A percentile compares a stretch with the other conserved stretches of the same genome.
Conservation (phyloP, 2,797 vertebrate species). For the Podarcis lilfordi region DNA sequence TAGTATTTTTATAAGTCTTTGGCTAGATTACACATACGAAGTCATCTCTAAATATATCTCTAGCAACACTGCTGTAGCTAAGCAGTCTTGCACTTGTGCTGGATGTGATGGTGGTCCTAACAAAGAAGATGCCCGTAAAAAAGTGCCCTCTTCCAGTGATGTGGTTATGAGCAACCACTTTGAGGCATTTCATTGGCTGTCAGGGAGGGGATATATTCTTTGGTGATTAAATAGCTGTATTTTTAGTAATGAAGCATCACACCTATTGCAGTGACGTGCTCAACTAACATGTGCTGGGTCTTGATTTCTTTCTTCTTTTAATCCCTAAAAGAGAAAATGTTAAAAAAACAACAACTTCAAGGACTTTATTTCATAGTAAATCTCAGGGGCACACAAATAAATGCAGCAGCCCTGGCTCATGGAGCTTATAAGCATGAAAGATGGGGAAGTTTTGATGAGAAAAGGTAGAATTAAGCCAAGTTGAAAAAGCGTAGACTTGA, state of each 20-base stretch:
- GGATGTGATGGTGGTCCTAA: background rate
- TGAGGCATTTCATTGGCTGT: background rate
- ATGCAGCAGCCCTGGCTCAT: background rate
- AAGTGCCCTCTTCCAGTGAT: background rate
- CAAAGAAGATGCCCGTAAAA: background rate
- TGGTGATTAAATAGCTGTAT: background rate
- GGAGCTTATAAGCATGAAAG: background rate
- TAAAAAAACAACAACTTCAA: background rate
- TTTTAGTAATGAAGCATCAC: background rate
- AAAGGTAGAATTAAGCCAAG: background rate
- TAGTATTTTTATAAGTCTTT: background rate
- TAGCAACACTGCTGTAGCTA: background rate
- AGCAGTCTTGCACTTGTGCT: constrained; percentile 6
- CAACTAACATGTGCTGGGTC: background rate
- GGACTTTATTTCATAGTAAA: background rate
- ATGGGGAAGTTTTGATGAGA: background rate
- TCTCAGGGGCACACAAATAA: too few species aligned
- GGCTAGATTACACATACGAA: background rate
- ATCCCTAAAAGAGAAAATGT: background rate
- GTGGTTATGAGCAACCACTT: constrained; percentile 22
- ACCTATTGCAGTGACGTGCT: background rate
- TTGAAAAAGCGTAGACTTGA: background rate
- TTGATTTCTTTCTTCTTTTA: too few species aligned
- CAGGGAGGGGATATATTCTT: background rate
- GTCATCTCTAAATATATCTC: constrained; percentile 14